Base-by-base conservation (phyloP, 2,113 vertebrate species). In the Beaufortia kweichowensis region DNA sequence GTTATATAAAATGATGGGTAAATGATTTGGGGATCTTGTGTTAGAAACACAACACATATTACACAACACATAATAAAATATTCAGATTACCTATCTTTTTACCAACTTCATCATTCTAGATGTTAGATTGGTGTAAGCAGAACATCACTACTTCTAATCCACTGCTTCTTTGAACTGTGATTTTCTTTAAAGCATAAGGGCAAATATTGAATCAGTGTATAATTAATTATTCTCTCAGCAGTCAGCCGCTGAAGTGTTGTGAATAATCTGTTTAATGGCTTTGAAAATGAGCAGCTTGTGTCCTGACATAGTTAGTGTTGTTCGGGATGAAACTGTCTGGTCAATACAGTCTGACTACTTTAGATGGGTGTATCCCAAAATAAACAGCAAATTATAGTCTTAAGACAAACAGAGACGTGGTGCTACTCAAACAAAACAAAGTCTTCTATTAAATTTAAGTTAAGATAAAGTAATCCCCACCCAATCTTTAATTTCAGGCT, bases 211-310 rank as follows among this genome's bases (percentile, higher is more conserved):
- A 65, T 35, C 21, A 17, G 15, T 23, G 17, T 26, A 28, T 14
- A 28, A 46, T 12, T 48, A 48, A 66, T 66, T 48, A 46, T 66
- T 28, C 19, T 26, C 21, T 65, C 10, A 26, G 8, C 21, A 19
- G 41, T 66, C 7, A 7, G 15, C 15, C 1, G 24, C 41, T 48
- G 39, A 39, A 28, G 62, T 65, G 35, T 46, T 46, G 12, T 65
- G 62, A 65, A 65, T 66, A 46, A 66, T 46, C 39, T 46, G 39
- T 66, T 66, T 66, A 11, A 48, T 48, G 4, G 24, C 46, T 46
- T 66, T 66, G 64, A 66, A 66, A 19, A 11, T 66, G 39, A 46
- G 35, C 15, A 41, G 35, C 14, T 17, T 43, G 62, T 43, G 35
- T 43, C 14, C 62, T 65, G 35, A 66, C 23, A 29, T 14, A 8